These are phyloP conservation scores for Marcusenius ussheri DNA, from an alignment of 2,113 vertebrate genomes.

Conservation along the genomic window DNA sequence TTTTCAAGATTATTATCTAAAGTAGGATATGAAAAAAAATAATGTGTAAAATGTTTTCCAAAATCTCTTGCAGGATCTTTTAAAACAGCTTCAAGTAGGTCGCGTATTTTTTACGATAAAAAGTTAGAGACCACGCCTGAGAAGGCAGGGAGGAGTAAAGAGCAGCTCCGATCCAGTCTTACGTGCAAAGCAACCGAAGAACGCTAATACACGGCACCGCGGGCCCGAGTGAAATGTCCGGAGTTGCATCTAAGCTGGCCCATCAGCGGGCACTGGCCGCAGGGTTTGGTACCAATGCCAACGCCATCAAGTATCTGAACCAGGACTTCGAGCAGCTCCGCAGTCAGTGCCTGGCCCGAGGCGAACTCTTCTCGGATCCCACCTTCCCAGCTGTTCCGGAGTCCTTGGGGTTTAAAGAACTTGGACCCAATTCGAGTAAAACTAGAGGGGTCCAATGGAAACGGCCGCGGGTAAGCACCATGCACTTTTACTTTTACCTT, in stretches of 20 bases:
- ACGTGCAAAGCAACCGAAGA: neutral
- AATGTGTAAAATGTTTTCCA: neutral
- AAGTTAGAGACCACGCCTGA: slow-evolving; percentile 6
- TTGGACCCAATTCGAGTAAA: slow-evolving; percentile 68
- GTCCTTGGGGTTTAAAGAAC: slow-evolving; percentile 70
- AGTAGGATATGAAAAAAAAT: neutral
- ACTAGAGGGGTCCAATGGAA: slow-evolving; percentile 71
- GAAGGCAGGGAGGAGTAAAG: slow-evolving; percentile 7
- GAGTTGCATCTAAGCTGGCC: slow-evolving; percentile 35
- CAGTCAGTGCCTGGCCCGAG: slow-evolving; percentile 58
- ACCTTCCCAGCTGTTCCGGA: slow-evolving; percentile 68
- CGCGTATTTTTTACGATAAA: neutral
- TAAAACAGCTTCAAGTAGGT: neutral
- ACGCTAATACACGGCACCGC: neutral
- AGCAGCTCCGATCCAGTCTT: neutral
- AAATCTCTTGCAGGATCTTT: neutral
- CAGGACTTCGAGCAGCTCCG: slow-evolving; percentile 73
- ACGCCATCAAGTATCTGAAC: slow-evolving; percentile 63
- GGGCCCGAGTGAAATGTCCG: slow-evolving; percentile 25
- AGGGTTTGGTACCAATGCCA: slow-evolving; percentile 61
- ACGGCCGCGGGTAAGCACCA: slow-evolving; percentile 61
- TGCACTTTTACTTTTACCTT: neutral
- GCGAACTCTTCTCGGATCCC: slow-evolving; percentile 70
- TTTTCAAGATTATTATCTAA: neutral
- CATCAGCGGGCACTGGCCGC: neutral